Conservation (phyloP, 2,113 vertebrate species). For the Nibea albiflora region DNA sequence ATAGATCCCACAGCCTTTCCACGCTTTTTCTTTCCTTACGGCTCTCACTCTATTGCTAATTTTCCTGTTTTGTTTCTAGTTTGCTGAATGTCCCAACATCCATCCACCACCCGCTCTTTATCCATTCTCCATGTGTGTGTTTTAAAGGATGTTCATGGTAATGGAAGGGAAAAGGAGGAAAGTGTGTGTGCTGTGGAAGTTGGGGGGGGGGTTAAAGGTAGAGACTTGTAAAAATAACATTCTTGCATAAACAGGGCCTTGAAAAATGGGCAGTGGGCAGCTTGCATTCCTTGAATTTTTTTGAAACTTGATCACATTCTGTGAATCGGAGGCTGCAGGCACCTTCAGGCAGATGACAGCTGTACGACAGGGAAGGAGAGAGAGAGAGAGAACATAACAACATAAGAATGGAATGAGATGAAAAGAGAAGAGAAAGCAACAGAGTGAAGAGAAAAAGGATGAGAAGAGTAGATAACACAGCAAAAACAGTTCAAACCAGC, state of each 20-base stretch:
- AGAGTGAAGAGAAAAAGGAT: not conserved
- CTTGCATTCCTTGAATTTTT: constrained; percentile 77
- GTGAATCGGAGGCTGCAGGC: constrained; percentile 59
- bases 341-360: constrained; percentile 60
- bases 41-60: constrained; percentile 32
- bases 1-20: constrained; percentile 45
- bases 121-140: constrained; percentile 5
- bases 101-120: not conserved
- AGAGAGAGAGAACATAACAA: not conserved
- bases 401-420: constrained; percentile 18
- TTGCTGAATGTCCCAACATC: not conserved
- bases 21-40: constrained; percentile 25
- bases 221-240: constrained; percentile 79
- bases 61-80: constrained; percentile 59
- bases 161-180: constrained; percentile 24
- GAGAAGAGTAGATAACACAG: constrained; percentile 8
- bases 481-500: constrained; percentile 16
- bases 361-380: not conserved
- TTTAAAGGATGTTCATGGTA: constrained; percentile 57
- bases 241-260: constrained; percentile 79
- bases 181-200: not conserved
- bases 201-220: constrained; percentile 44
- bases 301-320: constrained; percentile 74
- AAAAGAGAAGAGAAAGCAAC: constrained; percentile 28
- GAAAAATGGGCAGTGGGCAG: constrained; percentile 73